These are phyloP conservation scores for Masticophis lateralis DNA, from an alignment of 2,797 vertebrate species.

Conservation along the genomic window DNA sequence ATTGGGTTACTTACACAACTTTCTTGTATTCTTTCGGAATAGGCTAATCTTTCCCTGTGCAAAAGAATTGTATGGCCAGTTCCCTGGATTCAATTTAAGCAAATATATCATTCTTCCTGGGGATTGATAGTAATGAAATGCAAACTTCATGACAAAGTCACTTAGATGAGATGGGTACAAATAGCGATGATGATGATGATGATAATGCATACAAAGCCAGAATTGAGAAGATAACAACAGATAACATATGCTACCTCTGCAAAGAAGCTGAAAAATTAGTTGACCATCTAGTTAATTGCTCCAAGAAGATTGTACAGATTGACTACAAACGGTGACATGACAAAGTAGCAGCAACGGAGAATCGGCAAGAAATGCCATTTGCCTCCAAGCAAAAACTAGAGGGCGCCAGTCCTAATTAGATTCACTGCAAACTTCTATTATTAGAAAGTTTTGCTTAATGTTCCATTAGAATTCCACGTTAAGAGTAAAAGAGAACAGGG, in stretches of 20 bases:
- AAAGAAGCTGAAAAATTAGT: not conserved
- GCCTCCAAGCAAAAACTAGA: not conserved
- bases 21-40: not conserved
- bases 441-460: not conserved
- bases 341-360: not conserved
- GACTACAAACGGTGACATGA: not conserved
- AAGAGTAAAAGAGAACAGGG: not conserved
- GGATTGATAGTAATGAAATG: not conserved
- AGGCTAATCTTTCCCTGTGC: not conserved
- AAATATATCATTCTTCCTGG: not conserved
- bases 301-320: not conserved
- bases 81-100: not conserved
- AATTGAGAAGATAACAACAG: not conserved
- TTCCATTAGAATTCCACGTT: not conserved
- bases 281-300: not conserved
- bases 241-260: not conserved
- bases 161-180: not conserved
- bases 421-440: not conserved
- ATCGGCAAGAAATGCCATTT: not conserved
- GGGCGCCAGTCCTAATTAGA: not conserved
- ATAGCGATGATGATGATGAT: not conserved
- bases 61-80: not conserved
- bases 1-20: not conserved
- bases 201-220: not conserved
- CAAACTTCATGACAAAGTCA: not conserved